Base-by-base conservation (phyloP, 2,113 vertebrate genomes). In the Microcebus tavaratra region DNA sequence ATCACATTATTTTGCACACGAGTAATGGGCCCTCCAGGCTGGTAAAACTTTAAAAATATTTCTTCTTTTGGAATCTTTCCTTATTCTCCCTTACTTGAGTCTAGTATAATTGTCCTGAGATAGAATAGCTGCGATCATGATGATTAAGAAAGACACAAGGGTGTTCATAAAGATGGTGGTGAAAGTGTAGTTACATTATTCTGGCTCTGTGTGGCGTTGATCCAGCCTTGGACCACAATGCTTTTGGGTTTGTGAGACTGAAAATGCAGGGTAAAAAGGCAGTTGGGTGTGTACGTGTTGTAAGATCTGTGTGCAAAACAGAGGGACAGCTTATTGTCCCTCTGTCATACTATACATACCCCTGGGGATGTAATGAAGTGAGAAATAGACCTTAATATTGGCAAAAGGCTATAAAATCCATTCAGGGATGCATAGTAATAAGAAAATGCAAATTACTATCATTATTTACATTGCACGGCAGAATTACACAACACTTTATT, bases 371-470 rank as follows among this genome's bases (percentile, higher is more conserved):
- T 36, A 39, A 65, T 20, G 25, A 78, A 82, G 90, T 68, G 59
- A 70, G 61, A 88, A 63, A 12, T 36, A 81, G 90, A 75, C 45
- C 85, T 88, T 50, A 82, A 68, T 42, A 45, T 95, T 91, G 92
- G 80, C 92, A 61, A 89, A 94, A 83, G 84, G 39, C 68, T 61
- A 20, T 12, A 45, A n/a, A 76, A 90, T 81, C 48, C 27, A 80
- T 67, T 65, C 3, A 1, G 88, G 85, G 72, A 95, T 6, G 39
- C 93, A 63, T 21, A 95, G 78, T 93, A 94, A 89, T 92, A 91
- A 70, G 90, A 91, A 97, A 90, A 92, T 79, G 73, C 94, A 95
- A 76, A 75, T 95, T 53, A 68, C 72, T 39, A 25, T 90, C 85
- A 75, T 92, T 91, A 72, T 92, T 91, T 96, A 88, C 1, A 0